A percentile compares a stretch with the other conserved stretches of the same genome.
Conservation (phyloP, 1,140 invertebrate genomes). For the Andricus grossulariae region DNA sequence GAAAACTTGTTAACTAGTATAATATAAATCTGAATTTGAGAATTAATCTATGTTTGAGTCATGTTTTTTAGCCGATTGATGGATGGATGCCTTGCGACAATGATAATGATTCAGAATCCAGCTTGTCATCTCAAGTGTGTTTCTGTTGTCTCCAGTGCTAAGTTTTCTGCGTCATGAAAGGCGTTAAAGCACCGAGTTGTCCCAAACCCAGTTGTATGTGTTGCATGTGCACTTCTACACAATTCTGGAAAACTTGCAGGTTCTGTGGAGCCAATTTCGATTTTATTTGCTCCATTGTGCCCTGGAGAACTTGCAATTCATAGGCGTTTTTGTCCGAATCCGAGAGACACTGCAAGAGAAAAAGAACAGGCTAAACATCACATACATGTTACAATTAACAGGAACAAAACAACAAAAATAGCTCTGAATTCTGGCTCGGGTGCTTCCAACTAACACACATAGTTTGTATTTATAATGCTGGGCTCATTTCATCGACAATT, state of each 20-base stretch:
- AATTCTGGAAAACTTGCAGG: conserved; percentile 90
- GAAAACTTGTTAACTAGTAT: too few relatives aligned
- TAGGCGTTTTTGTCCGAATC: conserved; percentile 93
- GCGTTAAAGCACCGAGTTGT: conserved; percentile 74
- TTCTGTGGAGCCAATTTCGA: conserved; percentile 86
- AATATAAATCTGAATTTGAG: too few relatives aligned
- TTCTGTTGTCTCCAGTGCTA: conserved; percentile 52
- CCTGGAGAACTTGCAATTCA: conserved; percentile 94
- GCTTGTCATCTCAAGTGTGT: too few relatives aligned
- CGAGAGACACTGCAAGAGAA: conserved; percentile 83
- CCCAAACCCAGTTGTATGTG: conserved; percentile 92
- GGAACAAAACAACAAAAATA: too few relatives aligned
- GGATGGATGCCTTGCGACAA: too few relatives aligned
- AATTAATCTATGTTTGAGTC: too few relatives aligned
- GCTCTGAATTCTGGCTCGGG: too few relatives aligned
- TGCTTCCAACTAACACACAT: too few relatives aligned
- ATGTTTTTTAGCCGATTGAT: background rate
- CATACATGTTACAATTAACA: too few relatives aligned
- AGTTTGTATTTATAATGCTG: too few relatives aligned
- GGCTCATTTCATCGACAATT: too few relatives aligned
- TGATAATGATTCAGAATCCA: background rate
- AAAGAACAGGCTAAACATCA: conserved; percentile 19
- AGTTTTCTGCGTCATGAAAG: conserved; percentile 72
- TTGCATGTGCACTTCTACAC: conserved; percentile 94
- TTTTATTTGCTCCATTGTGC: conserved; percentile 93